phyloP scores from a whole-genome alignment of 1,140 invertebrate species.

The Lycorma delicatula region DNA sequence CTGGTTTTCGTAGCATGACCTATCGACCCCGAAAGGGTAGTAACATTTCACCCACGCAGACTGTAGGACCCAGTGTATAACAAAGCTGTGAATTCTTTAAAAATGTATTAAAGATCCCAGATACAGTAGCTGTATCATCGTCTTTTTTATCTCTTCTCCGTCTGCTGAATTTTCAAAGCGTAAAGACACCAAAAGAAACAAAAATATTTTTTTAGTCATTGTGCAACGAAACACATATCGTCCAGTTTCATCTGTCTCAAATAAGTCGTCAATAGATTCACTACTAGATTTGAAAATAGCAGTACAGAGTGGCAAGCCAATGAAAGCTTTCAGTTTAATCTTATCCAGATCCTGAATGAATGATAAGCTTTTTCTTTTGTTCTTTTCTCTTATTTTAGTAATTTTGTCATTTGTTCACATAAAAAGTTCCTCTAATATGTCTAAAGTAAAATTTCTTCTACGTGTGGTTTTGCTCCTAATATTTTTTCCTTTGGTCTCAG shows the following conservation, averaged over 20 bases:
- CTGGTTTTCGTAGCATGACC: conserved; percentile 41
- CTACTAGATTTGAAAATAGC: conserved; percentile 7
- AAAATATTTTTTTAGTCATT: conserved; percentile 22
- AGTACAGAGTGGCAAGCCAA: conserved; percentile 5
- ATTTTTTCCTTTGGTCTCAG: too few relatives aligned
- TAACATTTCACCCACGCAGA: conserved; percentile 38
- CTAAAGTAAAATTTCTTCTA: conserved; percentile 5
- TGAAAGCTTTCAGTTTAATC: conserved; percentile 13
- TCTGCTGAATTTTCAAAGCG: conserved; percentile 23
- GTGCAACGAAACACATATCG: conserved; percentile 21
- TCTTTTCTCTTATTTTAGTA: not conserved
- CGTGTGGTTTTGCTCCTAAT: too few relatives aligned
- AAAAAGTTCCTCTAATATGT: conserved; percentile 9
- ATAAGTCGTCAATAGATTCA: conserved; percentile 9
- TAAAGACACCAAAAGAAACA: conserved; percentile 18
- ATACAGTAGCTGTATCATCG: conserved; percentile 29
- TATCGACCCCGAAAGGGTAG: conserved; percentile 35
- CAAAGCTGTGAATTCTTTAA: conserved; percentile 25
- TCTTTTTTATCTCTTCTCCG: conserved; percentile 22
- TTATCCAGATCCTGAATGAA: conserved; percentile 9
- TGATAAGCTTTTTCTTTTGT: conserved; percentile 6
- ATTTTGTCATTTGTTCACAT: conserved; percentile 9
- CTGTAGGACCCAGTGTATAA: conserved; percentile 24
- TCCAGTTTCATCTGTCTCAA: conserved; percentile 22
- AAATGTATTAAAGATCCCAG: conserved; percentile 18